Conservation (phyloP, 2,888 invertebrate species). For the Cryptocephalus primarius region DNA sequence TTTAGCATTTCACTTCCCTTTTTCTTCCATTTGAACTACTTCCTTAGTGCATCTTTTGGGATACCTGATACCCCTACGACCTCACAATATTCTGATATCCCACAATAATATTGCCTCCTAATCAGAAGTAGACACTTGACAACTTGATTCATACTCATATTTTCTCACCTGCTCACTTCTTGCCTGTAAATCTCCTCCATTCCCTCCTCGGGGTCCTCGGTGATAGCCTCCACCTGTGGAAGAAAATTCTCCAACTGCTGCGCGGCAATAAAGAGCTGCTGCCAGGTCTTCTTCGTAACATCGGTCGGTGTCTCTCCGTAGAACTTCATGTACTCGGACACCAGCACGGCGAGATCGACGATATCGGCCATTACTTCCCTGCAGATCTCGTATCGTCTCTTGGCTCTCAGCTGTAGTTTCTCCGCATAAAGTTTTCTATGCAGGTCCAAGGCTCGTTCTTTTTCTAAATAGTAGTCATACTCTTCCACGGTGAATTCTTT, state of each 20-base stretch:
- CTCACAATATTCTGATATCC: no score
- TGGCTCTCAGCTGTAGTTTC: conserved; percentile 41
- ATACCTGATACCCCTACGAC: no score
- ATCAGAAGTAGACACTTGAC: no score
- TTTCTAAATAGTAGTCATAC: conserved; percentile 34
- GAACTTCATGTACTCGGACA: conserved; percentile 39
- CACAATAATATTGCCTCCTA: no score
- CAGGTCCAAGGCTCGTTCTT: conserved; percentile 41
- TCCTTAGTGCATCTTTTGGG: no score
- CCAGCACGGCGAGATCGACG: conserved; percentile 43
- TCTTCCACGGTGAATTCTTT: conserved; percentile 20
- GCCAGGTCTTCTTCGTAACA: conserved; percentile 44
- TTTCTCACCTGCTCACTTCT: conserved; percentile 33
- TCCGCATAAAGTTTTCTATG: conserved; percentile 42
- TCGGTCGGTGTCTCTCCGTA: conserved; percentile 34
- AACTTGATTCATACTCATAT: no score
- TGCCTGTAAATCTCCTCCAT: conserved; percentile 39
- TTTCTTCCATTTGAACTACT: no score
- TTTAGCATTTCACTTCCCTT: no score
- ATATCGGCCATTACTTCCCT: conserved; percentile 43
- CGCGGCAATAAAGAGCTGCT: conserved; percentile 18
- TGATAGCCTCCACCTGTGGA: no score
- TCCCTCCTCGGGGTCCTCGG: conserved; percentile 23
- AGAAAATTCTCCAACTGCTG: no score
- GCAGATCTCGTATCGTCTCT: conserved; percentile 42